Base-by-base conservation (phyloP, 2,888 invertebrate genomes). In the Meliscaeva auricollis region DNA sequence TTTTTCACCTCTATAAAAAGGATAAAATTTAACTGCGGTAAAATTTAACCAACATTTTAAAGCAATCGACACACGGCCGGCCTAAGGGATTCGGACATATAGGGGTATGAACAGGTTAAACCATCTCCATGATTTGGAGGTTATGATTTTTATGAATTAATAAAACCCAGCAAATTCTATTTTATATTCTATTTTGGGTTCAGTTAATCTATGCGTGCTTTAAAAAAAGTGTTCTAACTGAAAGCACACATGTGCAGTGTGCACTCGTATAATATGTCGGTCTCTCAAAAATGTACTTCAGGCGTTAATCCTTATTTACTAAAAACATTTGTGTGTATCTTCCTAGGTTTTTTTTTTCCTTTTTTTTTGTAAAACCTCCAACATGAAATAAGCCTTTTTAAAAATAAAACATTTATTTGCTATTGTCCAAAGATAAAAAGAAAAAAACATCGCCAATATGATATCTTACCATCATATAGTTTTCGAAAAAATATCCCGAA, bases 351-450 rank as follows among this genome's bases (percentile, higher is more conserved):
- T n/a, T n/a, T n/a, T n/a, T n/a, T n/a, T n/a, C n/a, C n/a, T n/a
- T 26, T 30, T 46, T 30, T 17, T 8, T 30, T 15, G 3, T 20
- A n/a, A 17, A 0, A 20, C 32, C 70, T 64, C 69, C 48, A 75
- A 84, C 79, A 84, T 60, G 75, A 58, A 79, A 46, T 75, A 75
- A 84, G 84, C 84, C 84, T 75, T 84, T 84, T 72, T 70, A 22
- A 75, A 75, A 84, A 84, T 75, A 84, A 84, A 84, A 79, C 60
- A 80, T 75, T 72, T 80, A 72, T 76, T 68, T 60, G 13, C 66
- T 41, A 52, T 75, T 75, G 64, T 75, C 17, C 13, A 46, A 5
- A 13, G 15, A 17, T n/a, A 64, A 11, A 72, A 70, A 70, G 32
- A 84, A 70, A 81, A 80, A 84, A 54, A 68, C 54, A 76, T 26